Conservation (phyloP, 2,113 vertebrate species). For the Conger conger region DNA sequence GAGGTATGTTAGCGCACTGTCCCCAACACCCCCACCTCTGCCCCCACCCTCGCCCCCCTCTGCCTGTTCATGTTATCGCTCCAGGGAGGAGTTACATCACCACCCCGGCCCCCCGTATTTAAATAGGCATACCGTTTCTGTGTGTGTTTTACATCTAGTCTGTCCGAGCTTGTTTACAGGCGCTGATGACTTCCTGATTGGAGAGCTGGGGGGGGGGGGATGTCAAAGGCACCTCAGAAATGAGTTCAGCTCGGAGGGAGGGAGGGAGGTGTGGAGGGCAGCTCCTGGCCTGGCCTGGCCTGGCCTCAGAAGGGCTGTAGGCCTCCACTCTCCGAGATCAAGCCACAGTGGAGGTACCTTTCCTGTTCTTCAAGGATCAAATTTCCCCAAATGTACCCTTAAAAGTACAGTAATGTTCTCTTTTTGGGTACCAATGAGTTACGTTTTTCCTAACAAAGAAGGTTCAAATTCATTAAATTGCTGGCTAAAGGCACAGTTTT, state of each 20-base stretch:
- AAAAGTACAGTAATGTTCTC: too few relatives aligned
- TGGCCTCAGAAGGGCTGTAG: too few relatives aligned
- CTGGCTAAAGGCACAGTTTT: too few relatives aligned
- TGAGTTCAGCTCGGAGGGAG: background rate
- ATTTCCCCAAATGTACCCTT: too few relatives aligned
- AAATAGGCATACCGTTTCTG: background rate
- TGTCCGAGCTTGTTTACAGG: slow-evolving; percentile 24
- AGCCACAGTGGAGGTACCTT: too few relatives aligned
- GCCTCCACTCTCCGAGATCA: too few relatives aligned
- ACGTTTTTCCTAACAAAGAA: too few relatives aligned
- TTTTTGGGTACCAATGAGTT: too few relatives aligned
- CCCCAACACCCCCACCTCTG: slow-evolving; percentile 70
- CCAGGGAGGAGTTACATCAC: slow-evolving; percentile 73
- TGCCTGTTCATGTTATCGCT: slow-evolving; percentile 52
- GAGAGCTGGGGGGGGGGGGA: background rate
- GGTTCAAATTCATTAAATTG: too few relatives aligned
- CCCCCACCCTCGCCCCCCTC: slow-evolving; percentile 45
- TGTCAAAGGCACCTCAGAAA: slow-evolving; percentile 1
- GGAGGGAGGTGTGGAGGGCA: background rate
- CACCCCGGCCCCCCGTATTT: slow-evolving; percentile 54
- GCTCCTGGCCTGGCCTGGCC: too few relatives aligned
- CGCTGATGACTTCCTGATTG: slow-evolving; percentile 17
- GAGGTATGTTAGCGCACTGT: slow-evolving; percentile 79
- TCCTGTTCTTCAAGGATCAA: too few relatives aligned
- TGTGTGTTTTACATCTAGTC: slow-evolving; percentile 10